Evolutionary conservation across 1,140 invertebrate genomes (phyloP).

Genomic region (Drosophila parabipectinata): DNA sequence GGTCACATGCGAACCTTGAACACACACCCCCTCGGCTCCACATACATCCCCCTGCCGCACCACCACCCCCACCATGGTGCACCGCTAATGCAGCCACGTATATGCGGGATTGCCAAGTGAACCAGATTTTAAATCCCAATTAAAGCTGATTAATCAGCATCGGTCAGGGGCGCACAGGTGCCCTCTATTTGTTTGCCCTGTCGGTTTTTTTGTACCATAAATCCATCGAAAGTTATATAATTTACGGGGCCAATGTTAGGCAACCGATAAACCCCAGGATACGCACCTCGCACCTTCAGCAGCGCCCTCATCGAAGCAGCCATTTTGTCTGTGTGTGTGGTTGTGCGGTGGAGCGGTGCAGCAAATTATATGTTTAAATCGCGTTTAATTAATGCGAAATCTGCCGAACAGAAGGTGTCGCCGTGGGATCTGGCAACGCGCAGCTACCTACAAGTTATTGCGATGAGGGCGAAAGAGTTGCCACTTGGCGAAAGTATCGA

Average conservation of each 20-base stretch:
- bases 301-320: constrained; percentile 79
- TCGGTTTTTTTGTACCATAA: constrained; percentile 30
- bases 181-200: constrained; percentile 28
- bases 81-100: constrained; percentile 50
- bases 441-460: constrained; percentile 1
- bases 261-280: constrained; percentile 43
- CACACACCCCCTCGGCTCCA: constrained; percentile 19
- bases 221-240: constrained; percentile 72
- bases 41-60: background rate
- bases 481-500: background rate
- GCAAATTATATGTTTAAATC: constrained; percentile 67
- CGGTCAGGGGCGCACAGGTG: constrained; percentile 20
- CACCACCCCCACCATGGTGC: background rate
- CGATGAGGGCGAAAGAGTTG: background rate
- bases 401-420: constrained; percentile 51
- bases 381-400: constrained; percentile 70
- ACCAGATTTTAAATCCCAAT: constrained; percentile 17
- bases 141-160: constrained; percentile 20
- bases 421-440: constrained; percentile 30
- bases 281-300: constrained; percentile 79
- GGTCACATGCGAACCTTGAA: constrained; percentile 80
- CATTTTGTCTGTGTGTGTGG: constrained; percentile 58
- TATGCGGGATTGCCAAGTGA: constrained; percentile 23
- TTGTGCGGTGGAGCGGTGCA: constrained; percentile 58
- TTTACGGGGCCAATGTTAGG: constrained; percentile 61